Conservation (phyloP, 2,888 invertebrate species). For the Agonopterix alstromeriana region DNA sequence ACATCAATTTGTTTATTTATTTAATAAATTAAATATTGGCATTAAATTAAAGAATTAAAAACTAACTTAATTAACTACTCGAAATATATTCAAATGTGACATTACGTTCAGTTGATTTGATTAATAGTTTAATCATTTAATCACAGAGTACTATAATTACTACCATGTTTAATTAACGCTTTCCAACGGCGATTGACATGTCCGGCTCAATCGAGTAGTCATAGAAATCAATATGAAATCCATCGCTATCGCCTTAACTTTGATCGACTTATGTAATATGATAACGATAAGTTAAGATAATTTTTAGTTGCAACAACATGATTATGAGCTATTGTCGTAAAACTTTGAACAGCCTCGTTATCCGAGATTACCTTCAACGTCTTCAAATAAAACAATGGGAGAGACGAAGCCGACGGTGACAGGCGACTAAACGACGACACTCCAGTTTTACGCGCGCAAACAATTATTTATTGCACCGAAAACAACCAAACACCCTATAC, state of each 20-base stretch:
- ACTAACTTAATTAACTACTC: too few relatives aligned
- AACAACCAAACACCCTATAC: conserved; percentile 49
- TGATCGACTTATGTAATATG: too few relatives aligned
- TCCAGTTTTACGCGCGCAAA: conserved; percentile 70
- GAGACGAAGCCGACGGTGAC: conserved; percentile 37
- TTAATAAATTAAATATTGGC: too few relatives aligned
- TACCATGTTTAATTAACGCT: not conserved
- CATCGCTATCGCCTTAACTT: too few relatives aligned
- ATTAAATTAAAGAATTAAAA: too few relatives aligned
- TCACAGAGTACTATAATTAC: not conserved
- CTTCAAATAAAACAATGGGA: conserved; percentile 51
- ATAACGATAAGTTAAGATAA: too few relatives aligned
- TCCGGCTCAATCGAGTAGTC: not conserved
- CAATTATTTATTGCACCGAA: conserved; percentile 72
- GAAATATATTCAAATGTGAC: too few relatives aligned
- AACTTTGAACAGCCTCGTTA: conserved; percentile 42
- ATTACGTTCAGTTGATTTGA: too few relatives aligned
- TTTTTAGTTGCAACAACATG: too few relatives aligned
- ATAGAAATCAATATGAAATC: not conserved
- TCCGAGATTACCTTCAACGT: conserved; percentile 55
- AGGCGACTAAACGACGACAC: conserved; percentile 51
- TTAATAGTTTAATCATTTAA: too few relatives aligned
- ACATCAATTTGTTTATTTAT: too few relatives aligned
- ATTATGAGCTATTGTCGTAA: not conserved
- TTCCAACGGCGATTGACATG: not conserved